These are phyloP conservation scores for Notothenia coriiceps DNA, from an alignment of 2,113 vertebrate species.

Conservation along the genomic window DNA sequence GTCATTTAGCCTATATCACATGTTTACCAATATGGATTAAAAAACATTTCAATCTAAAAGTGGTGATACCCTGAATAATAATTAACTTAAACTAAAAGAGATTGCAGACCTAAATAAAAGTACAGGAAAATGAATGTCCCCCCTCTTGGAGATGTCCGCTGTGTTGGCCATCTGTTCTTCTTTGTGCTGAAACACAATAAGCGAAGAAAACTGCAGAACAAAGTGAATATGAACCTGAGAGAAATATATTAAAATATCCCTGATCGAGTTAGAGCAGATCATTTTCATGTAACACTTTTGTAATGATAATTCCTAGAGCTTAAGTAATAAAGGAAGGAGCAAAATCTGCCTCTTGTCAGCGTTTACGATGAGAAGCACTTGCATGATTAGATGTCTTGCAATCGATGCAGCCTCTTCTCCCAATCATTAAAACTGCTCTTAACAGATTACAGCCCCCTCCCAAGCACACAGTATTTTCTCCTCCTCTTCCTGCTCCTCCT, in stretches of 20 bases:
- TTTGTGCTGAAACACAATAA: slow-evolving; percentile 37
- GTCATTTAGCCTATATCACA: background rate
- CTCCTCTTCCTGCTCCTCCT: slow-evolving; percentile 65
- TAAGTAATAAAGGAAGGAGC: slow-evolving; percentile 71
- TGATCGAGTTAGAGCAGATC: slow-evolving; percentile 72
- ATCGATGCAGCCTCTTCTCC: slow-evolving; percentile 78
- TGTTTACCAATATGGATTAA: background rate
- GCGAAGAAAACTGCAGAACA: background rate
- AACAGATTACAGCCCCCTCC: slow-evolving; percentile 79
- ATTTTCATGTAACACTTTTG: slow-evolving; percentile 80
- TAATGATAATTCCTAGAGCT: slow-evolving; percentile 72
- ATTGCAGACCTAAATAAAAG: background rate
- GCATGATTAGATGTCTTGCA: slow-evolving; percentile 79
- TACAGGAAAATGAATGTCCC: background rate
- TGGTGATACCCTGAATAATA: background rate
- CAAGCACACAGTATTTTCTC: slow-evolving; percentile 59
- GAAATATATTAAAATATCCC: slow-evolving; percentile 48
- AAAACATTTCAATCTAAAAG: background rate
- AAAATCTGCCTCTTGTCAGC: slow-evolving; percentile 83
- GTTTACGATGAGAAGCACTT: slow-evolving; percentile 81
- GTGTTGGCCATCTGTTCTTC: background rate
- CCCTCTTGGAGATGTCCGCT: background rate
- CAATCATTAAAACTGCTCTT: slow-evolving; percentile 83
- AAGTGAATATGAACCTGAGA: slow-evolving; percentile 2
- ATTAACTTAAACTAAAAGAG: background rate